Evolutionary conservation across 2,888 invertebrate genomes (phyloP).

Genomic region (Rhagonycha lutea): DNA sequence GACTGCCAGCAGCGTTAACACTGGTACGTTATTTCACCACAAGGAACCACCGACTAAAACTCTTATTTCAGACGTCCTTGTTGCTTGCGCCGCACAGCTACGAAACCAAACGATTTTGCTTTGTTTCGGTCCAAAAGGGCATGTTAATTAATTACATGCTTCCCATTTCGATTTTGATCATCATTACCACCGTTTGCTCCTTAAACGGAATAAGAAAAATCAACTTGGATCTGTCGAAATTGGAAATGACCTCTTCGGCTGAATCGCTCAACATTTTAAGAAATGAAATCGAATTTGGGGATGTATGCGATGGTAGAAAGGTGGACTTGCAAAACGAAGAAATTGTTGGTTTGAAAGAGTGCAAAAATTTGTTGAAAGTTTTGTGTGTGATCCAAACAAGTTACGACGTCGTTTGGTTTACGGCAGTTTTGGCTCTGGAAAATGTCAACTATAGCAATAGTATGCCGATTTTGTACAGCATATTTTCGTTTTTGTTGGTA

Average conservation of each 20-base stretch:
- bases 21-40: constrained; percentile 57
- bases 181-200: constrained; percentile 66
- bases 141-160: constrained; percentile 78
- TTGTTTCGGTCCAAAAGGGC: constrained; percentile 77
- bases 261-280: constrained; percentile 50
- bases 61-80: constrained; percentile 63
- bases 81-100: constrained; percentile 71
- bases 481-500: constrained; percentile 64
- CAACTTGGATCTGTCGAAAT: constrained; percentile 52
- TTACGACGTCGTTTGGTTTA: constrained; percentile 75
- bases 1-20: constrained; percentile 66
- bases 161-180: constrained; percentile 69
- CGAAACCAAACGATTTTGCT: constrained; percentile 74
- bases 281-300: constrained; percentile 45
- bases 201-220: constrained; percentile 59
- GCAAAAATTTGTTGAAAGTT: constrained; percentile 64
- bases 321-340: constrained; percentile 40
- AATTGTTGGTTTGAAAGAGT: constrained; percentile 58
- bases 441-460: constrained; percentile 65
- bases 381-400: constrained; percentile 72
- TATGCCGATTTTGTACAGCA: constrained; percentile 63
- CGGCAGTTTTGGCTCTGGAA: constrained; percentile 73
- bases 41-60: background rate
- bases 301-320: constrained; percentile 40
- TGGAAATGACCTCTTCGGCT: constrained; percentile 50